Evolutionary conservation across 2,113 vertebrate species (phyloP).

Genomic region (Dendropsophus ebraccatus): DNA sequence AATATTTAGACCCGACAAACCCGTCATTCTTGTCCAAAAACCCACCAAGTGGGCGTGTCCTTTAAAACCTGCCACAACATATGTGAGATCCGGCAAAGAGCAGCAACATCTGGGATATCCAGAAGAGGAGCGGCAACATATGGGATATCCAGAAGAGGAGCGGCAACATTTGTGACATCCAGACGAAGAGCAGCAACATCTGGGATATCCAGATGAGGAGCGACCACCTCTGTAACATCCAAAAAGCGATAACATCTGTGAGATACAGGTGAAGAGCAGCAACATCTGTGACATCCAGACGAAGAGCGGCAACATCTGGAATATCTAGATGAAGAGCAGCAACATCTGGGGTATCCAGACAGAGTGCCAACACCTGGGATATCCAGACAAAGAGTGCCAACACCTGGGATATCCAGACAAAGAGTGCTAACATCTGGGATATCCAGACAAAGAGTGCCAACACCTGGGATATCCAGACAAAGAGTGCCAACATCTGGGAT

Average conservation of each 20-base stretch:
- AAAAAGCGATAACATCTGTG: background rate
- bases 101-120: background rate
- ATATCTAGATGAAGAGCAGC: background rate
- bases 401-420: too few relatives aligned
- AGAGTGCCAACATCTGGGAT: background rate
- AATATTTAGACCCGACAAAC: too few relatives aligned
- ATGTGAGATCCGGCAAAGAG: background rate
- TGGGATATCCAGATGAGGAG: background rate
- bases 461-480: background rate
- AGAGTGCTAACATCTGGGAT: too few relatives aligned
- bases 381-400: too few relatives aligned
- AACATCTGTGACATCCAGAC: background rate
- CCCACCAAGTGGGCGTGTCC: too few relatives aligned
- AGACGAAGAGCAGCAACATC: background rate
- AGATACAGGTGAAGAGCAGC: background rate
- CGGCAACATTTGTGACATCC: background rate
- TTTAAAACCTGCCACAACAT: too few relatives aligned
- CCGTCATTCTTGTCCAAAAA: too few relatives aligned
- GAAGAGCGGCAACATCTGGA: background rate
- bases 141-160: background rate
- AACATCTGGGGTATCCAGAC: background rate
- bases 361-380: background rate
- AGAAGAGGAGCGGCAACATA: background rate
- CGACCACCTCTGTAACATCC: background rate
- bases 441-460: too few relatives aligned